phyloP scores from a whole-genome alignment of 2,888 invertebrate species.

The Heliconius charithonia region DNA sequence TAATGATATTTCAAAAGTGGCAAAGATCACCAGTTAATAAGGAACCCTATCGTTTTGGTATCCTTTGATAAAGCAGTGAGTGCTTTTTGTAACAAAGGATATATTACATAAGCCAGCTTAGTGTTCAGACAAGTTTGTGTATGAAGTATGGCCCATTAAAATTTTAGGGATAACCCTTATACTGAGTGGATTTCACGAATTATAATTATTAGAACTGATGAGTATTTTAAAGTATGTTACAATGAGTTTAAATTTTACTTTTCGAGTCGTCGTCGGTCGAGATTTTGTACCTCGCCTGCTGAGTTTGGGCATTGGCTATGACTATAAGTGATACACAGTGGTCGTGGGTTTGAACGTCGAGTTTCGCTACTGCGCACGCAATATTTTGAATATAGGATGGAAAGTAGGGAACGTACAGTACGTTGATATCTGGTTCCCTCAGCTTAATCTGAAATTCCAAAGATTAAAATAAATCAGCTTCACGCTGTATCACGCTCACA shows the following conservation, averaged over 20 bases:
- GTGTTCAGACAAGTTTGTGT: slow-evolving; percentile 7
- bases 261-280: background rate
- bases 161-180: slow-evolving; percentile 20
- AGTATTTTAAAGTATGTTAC: background rate
- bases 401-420: too few relatives aligned
- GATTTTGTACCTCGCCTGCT: background rate
- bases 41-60: slow-evolving; percentile 3
- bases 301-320: background rate
- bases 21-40: slow-evolving; percentile 9
- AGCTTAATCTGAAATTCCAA: too few relatives aligned
- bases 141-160: slow-evolving; percentile 19
- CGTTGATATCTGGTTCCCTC: too few relatives aligned
- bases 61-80: slow-evolving; percentile 17
- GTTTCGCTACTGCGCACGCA: too few relatives aligned
- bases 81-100: slow-evolving; percentile 30
- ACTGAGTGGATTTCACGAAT: background rate
- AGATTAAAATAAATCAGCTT: too few relatives aligned
- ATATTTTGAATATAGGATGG: too few relatives aligned
- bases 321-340: background rate
- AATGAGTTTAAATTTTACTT: background rate
- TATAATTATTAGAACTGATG: slow-evolving; percentile 1
- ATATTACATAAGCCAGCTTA: slow-evolving; percentile 22
- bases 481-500: too few relatives aligned
- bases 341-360: background rate
- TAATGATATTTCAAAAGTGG: slow-evolving; percentile 5